Conservation (phyloP, 2,113 vertebrate species). For the Bostrychus sinensis region DNA sequence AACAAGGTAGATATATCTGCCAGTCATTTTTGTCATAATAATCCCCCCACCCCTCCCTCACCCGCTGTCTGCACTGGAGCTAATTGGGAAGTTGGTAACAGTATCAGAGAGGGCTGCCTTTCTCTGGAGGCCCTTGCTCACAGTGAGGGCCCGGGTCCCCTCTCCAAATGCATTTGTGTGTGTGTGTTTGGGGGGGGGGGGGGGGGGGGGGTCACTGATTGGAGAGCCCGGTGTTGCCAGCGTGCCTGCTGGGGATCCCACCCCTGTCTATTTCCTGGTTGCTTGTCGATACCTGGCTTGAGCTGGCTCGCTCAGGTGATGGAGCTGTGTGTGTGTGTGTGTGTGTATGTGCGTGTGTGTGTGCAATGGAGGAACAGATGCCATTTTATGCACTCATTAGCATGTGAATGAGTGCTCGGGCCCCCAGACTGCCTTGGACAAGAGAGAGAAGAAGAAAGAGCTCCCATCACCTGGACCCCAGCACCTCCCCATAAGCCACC, state of each 20-base stretch:
- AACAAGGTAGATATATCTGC: not conserved
- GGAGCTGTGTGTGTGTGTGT: constrained; percentile 80
- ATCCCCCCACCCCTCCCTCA: not conserved
- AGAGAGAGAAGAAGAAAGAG: constrained; percentile 53
- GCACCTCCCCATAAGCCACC: constrained; percentile 87
- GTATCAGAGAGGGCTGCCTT: constrained; percentile 72
- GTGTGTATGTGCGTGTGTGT: constrained; percentile 35
- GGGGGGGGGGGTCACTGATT: constrained; percentile 82
- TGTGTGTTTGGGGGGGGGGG: constrained; percentile 72
- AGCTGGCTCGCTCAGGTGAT: constrained; percentile 98
- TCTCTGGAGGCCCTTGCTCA: constrained; percentile 63
- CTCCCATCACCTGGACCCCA: constrained; percentile 6
- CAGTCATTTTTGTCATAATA: not conserved
- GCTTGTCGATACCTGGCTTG: constrained; percentile 99
- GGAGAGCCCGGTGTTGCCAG: constrained; percentile 82
- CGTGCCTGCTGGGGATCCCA: constrained; percentile 74
- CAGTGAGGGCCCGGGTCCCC: constrained; percentile 53
- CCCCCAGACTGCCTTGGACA: constrained; percentile 86
- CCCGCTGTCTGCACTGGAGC: constrained; percentile 51
- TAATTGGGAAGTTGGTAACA: constrained; percentile 80
- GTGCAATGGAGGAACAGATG: constrained; percentile 91
- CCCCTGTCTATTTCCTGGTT: constrained; percentile 88
- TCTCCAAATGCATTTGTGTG: constrained; percentile 40
- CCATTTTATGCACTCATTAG: constrained; percentile 98
- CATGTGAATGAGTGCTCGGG: constrained; percentile 95